Conservation (phyloP, 2,797 vertebrate species). For the Hypotaenidia okinawae region DNA sequence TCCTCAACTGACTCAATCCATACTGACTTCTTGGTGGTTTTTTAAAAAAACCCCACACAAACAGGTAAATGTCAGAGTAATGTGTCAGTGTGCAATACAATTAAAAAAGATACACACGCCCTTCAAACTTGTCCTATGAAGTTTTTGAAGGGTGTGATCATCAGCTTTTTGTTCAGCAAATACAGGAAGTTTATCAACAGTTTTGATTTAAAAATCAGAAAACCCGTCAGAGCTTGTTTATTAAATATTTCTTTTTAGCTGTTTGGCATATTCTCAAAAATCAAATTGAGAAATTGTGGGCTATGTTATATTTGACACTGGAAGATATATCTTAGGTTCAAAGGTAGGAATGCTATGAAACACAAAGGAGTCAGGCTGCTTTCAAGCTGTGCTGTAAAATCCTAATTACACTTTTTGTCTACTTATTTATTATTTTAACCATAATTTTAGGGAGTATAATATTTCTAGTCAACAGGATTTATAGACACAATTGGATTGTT, state of each 20-base stretch:
- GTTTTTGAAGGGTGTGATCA: not conserved
- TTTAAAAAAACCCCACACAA: not conserved
- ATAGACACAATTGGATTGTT: not conserved
- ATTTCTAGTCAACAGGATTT: not conserved
- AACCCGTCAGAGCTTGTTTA: not conserved
- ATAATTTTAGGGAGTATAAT: not conserved
- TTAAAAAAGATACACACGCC: not conserved
- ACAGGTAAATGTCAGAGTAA: too few species aligned
- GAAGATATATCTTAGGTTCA: not conserved
- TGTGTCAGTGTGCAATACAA: not conserved
- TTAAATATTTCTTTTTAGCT: not conserved
- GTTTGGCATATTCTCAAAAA: not conserved
- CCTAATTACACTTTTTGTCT: accelerated
- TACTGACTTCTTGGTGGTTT: not conserved
- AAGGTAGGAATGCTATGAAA: not conserved
- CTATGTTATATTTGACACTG: not conserved
- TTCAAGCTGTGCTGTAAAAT: not conserved
- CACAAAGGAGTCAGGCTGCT: not conserved
- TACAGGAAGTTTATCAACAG: not conserved
- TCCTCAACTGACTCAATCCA: accelerated
- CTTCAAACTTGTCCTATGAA: not conserved
- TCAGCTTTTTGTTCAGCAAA: not conserved
- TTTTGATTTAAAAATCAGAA: not conserved
- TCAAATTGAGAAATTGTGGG: not conserved
- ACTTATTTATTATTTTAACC: not conserved